Base-by-base conservation (phyloP, 2,888 invertebrate genomes). In the Eucera pruinosa region DNA sequence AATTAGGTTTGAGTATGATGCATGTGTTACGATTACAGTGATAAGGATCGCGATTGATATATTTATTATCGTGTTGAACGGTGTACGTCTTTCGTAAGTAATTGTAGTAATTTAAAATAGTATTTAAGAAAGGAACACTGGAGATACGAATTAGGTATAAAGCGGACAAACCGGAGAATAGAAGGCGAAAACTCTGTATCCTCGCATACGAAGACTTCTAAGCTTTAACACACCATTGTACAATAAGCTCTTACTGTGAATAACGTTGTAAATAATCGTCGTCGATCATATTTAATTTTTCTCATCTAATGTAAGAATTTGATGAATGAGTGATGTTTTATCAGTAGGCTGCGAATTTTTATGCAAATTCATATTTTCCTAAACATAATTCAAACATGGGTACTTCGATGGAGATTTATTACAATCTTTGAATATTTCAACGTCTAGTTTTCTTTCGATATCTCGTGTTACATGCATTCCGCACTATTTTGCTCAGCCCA, bases 201-300 rank as follows among this genome's bases (percentile, higher is more conserved):
- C 80, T 86, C 80, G 82, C 82, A 84, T 84, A 68, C 78, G 77
- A 81, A 87, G 81, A 80, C 77, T 70, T 78, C 27, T 73, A 83
- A 85, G 86, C 87, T 86, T 87, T 87, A 87, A 84, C 52, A 47
- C 57, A 70, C 65, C 61, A 33, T 64, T 71, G 73, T 72, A 78
- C 58, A 52, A 73, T 78, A 72, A 74, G 75, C 45, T 57, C 39
- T 30, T 45, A 11, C 5, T 86, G 86, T 89, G 84, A 84, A 87
- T 87, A 88, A 39, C 43, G 25, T 27, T 89, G 88, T 89, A 89
- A 81, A 89, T 89, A 88, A 72, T 54, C n/a, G n/a, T n/a, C 43
- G 39, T 33, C 54, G 52, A 47, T 20, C 33, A 78, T 70, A 84
- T 84, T 78, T 84, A 84, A 83, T 61, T 66, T 45, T 6, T 54